Evolutionary conservation across 2,888 invertebrate species (phyloP).

Genomic region (Caenorhabditis macrosperma): DNA sequence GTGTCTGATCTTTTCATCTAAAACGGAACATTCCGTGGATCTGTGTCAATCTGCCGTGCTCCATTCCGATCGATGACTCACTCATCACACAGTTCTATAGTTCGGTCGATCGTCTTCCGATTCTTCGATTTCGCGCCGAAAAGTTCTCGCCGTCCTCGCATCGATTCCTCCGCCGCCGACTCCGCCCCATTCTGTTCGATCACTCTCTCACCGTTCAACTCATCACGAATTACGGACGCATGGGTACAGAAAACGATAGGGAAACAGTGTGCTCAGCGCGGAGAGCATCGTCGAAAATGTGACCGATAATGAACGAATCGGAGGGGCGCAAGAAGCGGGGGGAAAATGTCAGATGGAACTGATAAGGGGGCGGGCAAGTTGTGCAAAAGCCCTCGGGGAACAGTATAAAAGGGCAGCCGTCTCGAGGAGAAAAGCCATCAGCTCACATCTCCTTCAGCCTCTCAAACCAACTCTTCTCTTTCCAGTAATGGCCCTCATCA

Average conservation of each 20-base stretch:
- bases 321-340: not conserved
- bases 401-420: constrained; percentile 18
- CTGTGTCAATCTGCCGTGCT: too few species aligned
- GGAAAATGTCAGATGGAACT: constrained; percentile 25
- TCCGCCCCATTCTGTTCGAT: constrained; percentile 12
- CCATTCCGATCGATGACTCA: too few species aligned
- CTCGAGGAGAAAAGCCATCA: constrained; percentile 9
- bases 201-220: not conserved
- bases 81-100: too few species aligned
- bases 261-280: constrained; percentile 7
- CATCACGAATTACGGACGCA: constrained; percentile 12
- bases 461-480: not conserved
- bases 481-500: constrained; percentile 33
- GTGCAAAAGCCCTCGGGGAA: constrained; percentile 4
- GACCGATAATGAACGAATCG: constrained; percentile 3
- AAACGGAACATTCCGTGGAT: too few species aligned
- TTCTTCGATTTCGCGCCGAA: not conserved
- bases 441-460: not conserved
- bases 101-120: too few species aligned
- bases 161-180: not conserved
- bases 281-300: not conserved
- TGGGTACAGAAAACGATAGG: constrained; percentile 25
- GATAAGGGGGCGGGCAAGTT: constrained; percentile 28
- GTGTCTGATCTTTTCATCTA: not conserved
- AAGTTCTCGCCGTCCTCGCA: constrained; percentile 13